Conservation (phyloP, 2,888 invertebrate species). For the Andrena haemorrhoa region DNA sequence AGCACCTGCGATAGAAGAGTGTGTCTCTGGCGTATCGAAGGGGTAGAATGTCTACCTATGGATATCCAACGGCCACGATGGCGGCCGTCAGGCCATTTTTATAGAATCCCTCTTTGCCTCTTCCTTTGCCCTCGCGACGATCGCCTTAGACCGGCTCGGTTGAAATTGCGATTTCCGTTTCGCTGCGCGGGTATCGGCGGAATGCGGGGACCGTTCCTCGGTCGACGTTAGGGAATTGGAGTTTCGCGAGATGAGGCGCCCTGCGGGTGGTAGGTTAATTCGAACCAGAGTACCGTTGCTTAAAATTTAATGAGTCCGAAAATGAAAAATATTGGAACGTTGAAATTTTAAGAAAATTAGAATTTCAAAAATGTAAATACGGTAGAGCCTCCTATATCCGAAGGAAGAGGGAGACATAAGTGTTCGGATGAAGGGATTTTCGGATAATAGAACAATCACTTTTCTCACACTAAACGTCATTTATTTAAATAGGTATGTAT, state of each 20-base stretch:
- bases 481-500: no score
- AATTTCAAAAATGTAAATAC: no score
- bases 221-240: constrained; percentile 30
- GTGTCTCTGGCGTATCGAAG: constrained; percentile 43
- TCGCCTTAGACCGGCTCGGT: constrained; percentile 22
- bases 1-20: background rate
- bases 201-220: constrained; percentile 15
- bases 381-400: no score
- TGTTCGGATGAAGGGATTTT: no score
- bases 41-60: constrained; percentile 66
- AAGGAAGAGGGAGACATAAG: no score
- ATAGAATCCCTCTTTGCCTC: constrained; percentile 46
- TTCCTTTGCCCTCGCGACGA: background rate
- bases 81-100: constrained; percentile 56
- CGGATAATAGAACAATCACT: no score
- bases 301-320: background rate
- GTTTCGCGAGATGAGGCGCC: constrained; percentile 12
- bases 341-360: no score
- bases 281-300: background rate
- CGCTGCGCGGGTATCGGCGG: constrained; percentile 37
- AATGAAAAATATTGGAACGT: no score
- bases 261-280: background rate
- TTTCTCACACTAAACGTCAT: no score
- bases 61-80: constrained; percentile 59
- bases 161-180: constrained; percentile 57